phyloP scores from a whole-genome alignment of 2,888 invertebrate genomes.

The Lagria hirta region DNA sequence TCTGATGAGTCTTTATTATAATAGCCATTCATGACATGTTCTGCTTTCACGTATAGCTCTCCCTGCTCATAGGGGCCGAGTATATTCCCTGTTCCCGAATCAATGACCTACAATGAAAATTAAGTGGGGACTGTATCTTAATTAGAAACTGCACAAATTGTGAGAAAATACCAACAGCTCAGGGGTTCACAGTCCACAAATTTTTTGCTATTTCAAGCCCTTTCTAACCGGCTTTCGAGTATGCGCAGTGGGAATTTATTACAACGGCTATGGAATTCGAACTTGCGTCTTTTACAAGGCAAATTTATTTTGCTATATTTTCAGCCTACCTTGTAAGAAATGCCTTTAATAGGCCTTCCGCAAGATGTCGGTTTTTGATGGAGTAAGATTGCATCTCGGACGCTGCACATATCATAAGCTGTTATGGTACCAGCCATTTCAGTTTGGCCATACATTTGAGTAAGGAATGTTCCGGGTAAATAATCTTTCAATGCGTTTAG shows the following conservation, averaged over 20 bases:
- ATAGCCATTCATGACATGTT: slow-evolving; percentile 52
- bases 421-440: slow-evolving; percentile 45
- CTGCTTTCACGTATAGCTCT: slow-evolving; percentile 57
- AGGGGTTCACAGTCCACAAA: too few species aligned
- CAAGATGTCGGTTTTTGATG: slow-evolving; percentile 41
- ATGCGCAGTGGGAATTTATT: too few species aligned
- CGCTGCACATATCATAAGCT: slow-evolving; percentile 37
- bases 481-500: slow-evolving; percentile 42
- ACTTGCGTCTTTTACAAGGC: too few species aligned
- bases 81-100: slow-evolving; percentile 41
- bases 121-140: too few species aligned
- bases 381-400: slow-evolving; percentile 38
- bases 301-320: too few species aligned
- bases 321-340: slow-evolving; percentile 40
- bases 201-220: too few species aligned
- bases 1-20: slow-evolving; percentile 55
- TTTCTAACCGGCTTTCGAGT: too few species aligned
- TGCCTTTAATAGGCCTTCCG: slow-evolving; percentile 40
- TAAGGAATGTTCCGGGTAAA: slow-evolving; percentile 45
- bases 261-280: too few species aligned
- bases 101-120: slow-evolving; percentile 39
- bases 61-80: slow-evolving; percentile 54
- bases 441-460: slow-evolving; percentile 46
- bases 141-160: too few species aligned
- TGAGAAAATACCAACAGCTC: too few species aligned